Evolutionary conservation across 1,140 invertebrate genomes (phyloP).

Genomic region (Drosophila mayri): DNA sequence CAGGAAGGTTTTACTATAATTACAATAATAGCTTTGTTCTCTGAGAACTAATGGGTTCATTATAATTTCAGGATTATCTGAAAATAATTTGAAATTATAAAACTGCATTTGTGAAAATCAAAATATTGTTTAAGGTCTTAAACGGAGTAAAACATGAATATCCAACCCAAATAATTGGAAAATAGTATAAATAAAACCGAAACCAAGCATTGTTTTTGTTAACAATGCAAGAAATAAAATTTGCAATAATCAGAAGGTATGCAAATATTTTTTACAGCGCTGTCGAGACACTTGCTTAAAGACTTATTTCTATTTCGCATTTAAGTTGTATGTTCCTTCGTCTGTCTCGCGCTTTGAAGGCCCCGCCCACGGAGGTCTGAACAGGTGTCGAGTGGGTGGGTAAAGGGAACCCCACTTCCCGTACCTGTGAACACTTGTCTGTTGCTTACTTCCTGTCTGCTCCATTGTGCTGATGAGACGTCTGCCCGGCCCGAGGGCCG

Average conservation of each 20-base stretch:
- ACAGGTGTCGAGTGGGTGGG: constrained; percentile 26
- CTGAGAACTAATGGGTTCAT: too few species aligned
- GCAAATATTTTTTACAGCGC: neutral
- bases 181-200: neutral
- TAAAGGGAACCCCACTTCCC: constrained; percentile 7
- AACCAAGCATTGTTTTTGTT: neutral
- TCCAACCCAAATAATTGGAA: too few species aligned
- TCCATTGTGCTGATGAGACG: constrained; percentile 59
- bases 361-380: constrained; percentile 16
- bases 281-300: neutral
- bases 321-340: constrained; percentile 59
- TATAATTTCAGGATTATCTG: too few species aligned
- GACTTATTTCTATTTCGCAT: constrained; percentile 18
- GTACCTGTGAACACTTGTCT: constrained; percentile 31
- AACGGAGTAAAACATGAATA: too few species aligned
- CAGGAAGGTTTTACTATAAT: too few species aligned
- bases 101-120: too few species aligned
- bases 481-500: constrained; percentile 15
- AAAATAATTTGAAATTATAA: too few species aligned
- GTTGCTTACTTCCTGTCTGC: constrained; percentile 61
- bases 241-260: too few species aligned
- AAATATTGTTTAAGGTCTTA: too few species aligned
- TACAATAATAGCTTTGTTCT: too few species aligned
- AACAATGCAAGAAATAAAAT: neutral
- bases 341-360: constrained; percentile 38